Base-by-base conservation (phyloP, 2,113 vertebrate species). In the Clarias gariepinus region DNA sequence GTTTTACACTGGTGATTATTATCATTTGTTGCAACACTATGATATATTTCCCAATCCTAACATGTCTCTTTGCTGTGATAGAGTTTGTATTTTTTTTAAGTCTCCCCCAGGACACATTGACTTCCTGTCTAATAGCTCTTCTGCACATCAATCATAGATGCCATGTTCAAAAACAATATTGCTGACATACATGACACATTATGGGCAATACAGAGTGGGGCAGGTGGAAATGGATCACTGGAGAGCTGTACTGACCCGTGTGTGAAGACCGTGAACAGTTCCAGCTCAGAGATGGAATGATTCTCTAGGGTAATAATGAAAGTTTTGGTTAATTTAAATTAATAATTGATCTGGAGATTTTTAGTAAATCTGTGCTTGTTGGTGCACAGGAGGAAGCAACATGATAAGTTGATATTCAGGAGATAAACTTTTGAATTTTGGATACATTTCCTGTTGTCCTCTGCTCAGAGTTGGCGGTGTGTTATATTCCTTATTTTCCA, bases 131-230 rank as follows among this genome's bases (percentile, higher is more conserved):
- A 90, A 89, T 89, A 77, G 82, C 60, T 87, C 81, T 90, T 69
- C 60, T 74, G 80, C 23, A 15, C 58, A 81, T 64, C 86, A 90
- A 78, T 90, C 83, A 74, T 71, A 89, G 73, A 71, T 41, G 86
- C 84, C 55, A 82, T 81, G 78, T 88, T 88, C 86, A 86, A 81
- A 89, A 89, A 89, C 90, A 89, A 88, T 89, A 89, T 89, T 86
- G 81, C 68, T 84, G 86, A 84, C 77, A 80, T 86, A 21, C 74
- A 85, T 82, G 74, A 60, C 47, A 68, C 76, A 64, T 5, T 87
- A 88, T 84, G 84, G 84, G 87, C 30, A 53, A 64, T 78, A 77
- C 47, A 83, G 74, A 83, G 79, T 3, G 23, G 82, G 77, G 36
- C 84, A 25, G 89, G 57, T 81, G 61, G 80, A 89, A 80, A 90